phyloP scores from a whole-genome alignment of 2,113 vertebrate genomes.

The Chaetorhynchus papuensis region DNA sequence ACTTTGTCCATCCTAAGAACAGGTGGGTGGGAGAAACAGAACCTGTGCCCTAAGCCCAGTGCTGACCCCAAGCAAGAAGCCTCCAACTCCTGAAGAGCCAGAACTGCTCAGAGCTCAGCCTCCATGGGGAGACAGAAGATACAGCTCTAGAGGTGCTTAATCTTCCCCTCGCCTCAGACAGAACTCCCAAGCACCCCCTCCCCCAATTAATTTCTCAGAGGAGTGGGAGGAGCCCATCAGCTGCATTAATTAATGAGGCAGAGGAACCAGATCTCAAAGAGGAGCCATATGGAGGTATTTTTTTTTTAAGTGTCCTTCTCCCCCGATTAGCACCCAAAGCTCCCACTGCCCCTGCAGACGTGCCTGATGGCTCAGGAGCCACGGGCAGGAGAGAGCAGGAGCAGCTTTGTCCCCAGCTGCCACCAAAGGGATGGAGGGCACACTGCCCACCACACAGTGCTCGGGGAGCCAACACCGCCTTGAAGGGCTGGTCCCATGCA shows the following conservation, averaged over 20 bases:
- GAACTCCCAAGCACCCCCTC: neutral
- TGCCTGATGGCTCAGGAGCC: neutral
- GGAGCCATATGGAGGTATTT: neutral
- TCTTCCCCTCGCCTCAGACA: neutral
- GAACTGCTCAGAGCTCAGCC: neutral
- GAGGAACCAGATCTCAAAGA: neutral
- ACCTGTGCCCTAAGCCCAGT: neutral
- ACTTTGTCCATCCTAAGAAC: neutral
- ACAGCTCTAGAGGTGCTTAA: fast-evolving
- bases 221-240: neutral
- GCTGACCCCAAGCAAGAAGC: neutral
- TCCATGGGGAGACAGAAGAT: neutral
- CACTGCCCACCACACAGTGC: fast-evolving
- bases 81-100: neutral
- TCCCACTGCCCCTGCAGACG: neutral
- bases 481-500: neutral
- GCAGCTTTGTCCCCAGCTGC: neutral
- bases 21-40: neutral
- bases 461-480: neutral
- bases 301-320: neutral
- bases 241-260: slow-evolving; percentile 24
- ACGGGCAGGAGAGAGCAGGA: neutral
- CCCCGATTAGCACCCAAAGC: neutral
- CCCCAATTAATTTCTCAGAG: neutral
- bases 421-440: neutral